Conservation (phyloP, 2,797 vertebrate genomes). For the Microhierax caerulescens region DNA sequence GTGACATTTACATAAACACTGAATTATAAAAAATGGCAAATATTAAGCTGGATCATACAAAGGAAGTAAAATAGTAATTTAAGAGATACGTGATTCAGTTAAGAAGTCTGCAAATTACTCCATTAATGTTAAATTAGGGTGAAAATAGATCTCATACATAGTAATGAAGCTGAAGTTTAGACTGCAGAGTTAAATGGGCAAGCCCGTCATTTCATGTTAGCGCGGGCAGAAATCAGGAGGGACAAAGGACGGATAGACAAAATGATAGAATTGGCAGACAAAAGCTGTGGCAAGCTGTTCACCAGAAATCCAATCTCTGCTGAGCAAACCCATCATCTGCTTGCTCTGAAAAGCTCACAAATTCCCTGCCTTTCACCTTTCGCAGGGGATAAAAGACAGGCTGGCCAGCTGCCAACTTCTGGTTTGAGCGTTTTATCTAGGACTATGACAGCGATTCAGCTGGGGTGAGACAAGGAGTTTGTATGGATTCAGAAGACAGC, state of each 20-base stretch:
- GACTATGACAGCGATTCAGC: neutral
- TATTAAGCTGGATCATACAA: neutral
- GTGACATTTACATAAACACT: neutral
- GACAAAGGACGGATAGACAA: neutral
- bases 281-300: conserved; percentile 33
- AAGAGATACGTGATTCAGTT: conserved; percentile 29
- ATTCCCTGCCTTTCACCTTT: conserved; percentile 22
- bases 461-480: neutral
- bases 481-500: neutral
- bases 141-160: conserved; percentile 57
- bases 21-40: conserved; percentile 12
- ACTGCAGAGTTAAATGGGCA: neutral
- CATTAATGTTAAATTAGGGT: conserved; percentile 52
- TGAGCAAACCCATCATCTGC: neutral
- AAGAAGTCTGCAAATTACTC: conserved; percentile 50
- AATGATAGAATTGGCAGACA: neutral
- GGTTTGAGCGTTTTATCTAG: neutral
- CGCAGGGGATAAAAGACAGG: neutral
- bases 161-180: conserved; percentile 60
- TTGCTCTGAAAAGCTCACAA: conserved; percentile 28
- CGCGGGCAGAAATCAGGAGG: neutral
- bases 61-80: conserved; percentile 35
- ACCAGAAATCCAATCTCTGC: neutral
- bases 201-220: neutral
- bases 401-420: neutral